A percentile compares a stretch with the other conserved stretches of the same genome.
These are phyloP conservation scores for Molossus alvarezi DNA, from an alignment of 2,797 vertebrate species.

Conservation along the genomic window DNA sequence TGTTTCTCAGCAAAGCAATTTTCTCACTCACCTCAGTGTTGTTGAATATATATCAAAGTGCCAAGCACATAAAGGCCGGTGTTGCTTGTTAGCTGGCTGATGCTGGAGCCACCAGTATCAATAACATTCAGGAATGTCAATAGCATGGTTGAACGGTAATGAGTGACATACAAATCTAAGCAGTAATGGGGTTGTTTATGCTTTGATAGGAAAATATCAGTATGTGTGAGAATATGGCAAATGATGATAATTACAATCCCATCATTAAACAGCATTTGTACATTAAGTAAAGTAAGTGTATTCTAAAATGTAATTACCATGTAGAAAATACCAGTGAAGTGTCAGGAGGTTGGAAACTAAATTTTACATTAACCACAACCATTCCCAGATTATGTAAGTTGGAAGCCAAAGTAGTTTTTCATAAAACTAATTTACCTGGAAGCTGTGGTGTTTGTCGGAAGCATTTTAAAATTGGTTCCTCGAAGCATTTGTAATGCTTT, in stretches of 20 bases:
- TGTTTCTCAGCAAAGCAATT: background rate
- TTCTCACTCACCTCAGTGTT: background rate
- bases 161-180: background rate
- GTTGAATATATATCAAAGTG: background rate
- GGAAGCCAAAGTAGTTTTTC: background rate
- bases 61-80: background rate
- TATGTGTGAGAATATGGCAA: background rate
- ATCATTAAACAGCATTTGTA: background rate
- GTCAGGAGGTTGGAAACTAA: background rate
- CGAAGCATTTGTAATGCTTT: background rate
- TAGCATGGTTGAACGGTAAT: background rate
- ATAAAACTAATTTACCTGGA: background rate
- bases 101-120: background rate
- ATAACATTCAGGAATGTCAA: background rate
- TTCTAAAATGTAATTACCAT: slow-evolving; percentile 19
- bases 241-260: background rate
- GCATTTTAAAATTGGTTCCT: background rate
- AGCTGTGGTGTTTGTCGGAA: background rate
- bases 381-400: background rate
- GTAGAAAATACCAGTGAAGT: background rate
- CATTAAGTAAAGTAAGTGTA: background rate
- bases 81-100: background rate
- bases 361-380: background rate
- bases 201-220: slow-evolving; percentile 36
- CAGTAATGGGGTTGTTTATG: background rate